Evolutionary conservation across 2,113 vertebrate species (phyloP).

Genomic region (Epinephelus fuscoguttatus): DNA sequence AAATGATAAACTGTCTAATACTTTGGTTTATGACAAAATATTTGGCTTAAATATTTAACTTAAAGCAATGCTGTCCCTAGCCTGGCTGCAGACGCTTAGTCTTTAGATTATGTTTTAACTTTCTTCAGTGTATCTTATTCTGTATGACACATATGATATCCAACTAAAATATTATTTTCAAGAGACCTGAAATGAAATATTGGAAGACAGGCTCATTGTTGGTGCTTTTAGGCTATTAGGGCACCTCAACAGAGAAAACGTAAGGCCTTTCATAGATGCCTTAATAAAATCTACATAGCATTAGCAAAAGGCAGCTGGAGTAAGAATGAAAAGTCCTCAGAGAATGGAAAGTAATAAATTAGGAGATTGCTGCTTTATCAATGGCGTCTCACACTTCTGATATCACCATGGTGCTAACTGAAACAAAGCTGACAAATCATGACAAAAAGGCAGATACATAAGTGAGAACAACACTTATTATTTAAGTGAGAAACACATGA

Average conservation of each 20-base stretch:
- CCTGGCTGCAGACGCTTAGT: too few species aligned
- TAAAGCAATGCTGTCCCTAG: too few species aligned
- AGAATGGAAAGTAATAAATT: background rate
- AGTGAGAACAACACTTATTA: background rate
- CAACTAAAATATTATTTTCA: background rate
- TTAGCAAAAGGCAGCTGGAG: background rate
- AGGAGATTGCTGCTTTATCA: background rate
- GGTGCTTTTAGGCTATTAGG: too few species aligned
- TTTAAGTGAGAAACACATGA: conserved; percentile 4
- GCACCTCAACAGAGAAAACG: background rate
- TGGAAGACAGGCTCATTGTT: background rate
- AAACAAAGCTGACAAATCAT: conserved; percentile 2
- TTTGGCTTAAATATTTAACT: too few species aligned
- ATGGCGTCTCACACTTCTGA: background rate
- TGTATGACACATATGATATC: background rate
- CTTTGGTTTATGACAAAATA: background rate
- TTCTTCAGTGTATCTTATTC: background rate
- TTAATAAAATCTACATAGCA: background rate
- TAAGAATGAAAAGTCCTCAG: background rate
- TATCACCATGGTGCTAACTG: background rate
- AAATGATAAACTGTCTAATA: background rate
- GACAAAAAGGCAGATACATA: background rate
- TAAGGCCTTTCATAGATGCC: background rate
- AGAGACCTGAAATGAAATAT: background rate
- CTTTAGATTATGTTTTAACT: too few species aligned